These are phyloP conservation scores for Hypercompe scribonia DNA, from an alignment of 2,888 invertebrate genomes.

Conservation along the genomic window DNA sequence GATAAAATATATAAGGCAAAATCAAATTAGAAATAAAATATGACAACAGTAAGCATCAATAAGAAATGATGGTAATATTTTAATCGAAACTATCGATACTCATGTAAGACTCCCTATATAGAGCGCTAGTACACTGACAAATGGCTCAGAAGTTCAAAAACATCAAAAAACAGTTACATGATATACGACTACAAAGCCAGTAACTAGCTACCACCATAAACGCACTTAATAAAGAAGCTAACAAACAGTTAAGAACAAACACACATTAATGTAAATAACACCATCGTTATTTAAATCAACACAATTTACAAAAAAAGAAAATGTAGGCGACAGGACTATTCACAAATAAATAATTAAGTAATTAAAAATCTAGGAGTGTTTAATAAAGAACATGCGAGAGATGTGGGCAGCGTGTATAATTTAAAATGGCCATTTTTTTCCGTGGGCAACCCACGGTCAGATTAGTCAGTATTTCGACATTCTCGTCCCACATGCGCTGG, in stretches of 20 bases:
- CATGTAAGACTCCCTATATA: conserved; percentile 35
- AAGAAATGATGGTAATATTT: conserved; percentile 34
- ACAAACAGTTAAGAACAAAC: conserved; percentile 11
- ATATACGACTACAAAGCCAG: conserved; percentile 64
- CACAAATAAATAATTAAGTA: conserved; percentile 78
- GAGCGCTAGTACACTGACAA: conserved; percentile 49
- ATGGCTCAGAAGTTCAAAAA: conserved; percentile 64
- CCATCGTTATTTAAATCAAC: conserved; percentile 37
- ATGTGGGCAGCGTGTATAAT: conserved; percentile 84
- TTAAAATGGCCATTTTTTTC: conserved; percentile 86
- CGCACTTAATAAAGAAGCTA: conserved; percentile 39
- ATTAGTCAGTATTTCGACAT: conserved; percentile 86
- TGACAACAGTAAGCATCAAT: conserved; percentile 22
- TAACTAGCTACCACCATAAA: conserved; percentile 62
- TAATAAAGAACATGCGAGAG: conserved; percentile 72
- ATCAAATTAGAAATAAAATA: conserved; percentile 20
- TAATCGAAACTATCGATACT: conserved; percentile 31
- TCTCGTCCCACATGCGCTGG: conserved; percentile 73
- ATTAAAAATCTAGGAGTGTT: conserved; percentile 78
- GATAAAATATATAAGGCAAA: conserved; percentile 13
- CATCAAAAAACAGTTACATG: conserved; percentile 55
- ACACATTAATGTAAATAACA: conserved; percentile 34
- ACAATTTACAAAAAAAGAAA: conserved; percentile 33
- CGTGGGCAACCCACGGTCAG: conserved; percentile 78
- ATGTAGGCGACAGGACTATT: conserved; percentile 66